A percentile compares a stretch with the other conserved stretches of the same genome.
These are phyloP conservation scores for Papilio protenor DNA, from an alignment of 2,888 invertebrate species.

Conservation along the genomic window DNA sequence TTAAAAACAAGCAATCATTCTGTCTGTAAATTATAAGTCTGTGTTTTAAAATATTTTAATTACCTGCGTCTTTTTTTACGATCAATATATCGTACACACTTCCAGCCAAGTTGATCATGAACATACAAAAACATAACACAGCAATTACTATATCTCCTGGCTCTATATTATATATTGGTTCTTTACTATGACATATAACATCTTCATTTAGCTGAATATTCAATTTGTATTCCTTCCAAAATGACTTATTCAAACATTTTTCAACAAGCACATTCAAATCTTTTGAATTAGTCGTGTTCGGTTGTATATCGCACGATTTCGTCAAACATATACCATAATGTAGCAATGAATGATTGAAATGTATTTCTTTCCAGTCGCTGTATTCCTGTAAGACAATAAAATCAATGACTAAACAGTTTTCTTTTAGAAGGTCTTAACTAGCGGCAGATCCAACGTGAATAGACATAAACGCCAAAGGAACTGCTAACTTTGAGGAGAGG, in stretches of 20 bases:
- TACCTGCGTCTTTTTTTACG: constrained; percentile 13
- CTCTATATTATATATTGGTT: constrained; percentile 55
- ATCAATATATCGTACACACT: constrained; percentile 59
- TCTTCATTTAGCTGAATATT: constrained; percentile 58
- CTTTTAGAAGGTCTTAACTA: neutral
- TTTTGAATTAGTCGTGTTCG: constrained; percentile 33
- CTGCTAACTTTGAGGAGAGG: too few relatives aligned
- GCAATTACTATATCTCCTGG: constrained; percentile 60
- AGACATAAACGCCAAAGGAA: neutral
- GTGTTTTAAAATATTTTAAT: neutral
- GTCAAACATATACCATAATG: constrained; percentile 51
- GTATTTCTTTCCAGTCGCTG: constrained; percentile 45
- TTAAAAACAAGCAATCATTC: too few relatives aligned
- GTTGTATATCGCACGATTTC: constrained; percentile 45
- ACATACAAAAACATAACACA: constrained; percentile 59
- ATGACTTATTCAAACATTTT: constrained; percentile 55
- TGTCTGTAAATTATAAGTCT: too few relatives aligned
- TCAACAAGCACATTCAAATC: constrained; percentile 47
- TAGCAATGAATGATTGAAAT: constrained; percentile 52
- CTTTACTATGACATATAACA: constrained; percentile 59
- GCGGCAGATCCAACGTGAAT: too few relatives aligned
- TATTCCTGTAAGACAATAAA: constrained; percentile 50
- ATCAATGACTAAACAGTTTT: neutral
- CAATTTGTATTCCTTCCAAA: constrained; percentile 59
- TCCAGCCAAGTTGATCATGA: constrained; percentile 61